Base-by-base conservation (phyloP, 2,113 vertebrate species). In the Oreocharis arfaki region DNA sequence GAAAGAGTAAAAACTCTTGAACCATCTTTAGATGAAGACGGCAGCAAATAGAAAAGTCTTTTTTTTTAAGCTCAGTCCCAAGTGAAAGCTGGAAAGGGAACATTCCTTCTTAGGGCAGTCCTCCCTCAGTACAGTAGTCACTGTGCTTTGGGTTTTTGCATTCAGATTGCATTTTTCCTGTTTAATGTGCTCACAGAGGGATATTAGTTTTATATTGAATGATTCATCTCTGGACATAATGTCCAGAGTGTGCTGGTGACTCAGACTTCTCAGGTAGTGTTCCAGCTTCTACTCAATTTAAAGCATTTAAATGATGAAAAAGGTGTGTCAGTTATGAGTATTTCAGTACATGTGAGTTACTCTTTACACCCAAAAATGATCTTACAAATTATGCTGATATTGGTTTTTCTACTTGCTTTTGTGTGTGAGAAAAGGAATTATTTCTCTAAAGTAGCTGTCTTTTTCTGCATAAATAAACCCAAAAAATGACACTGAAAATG, bases 1-100 rank as follows among this genome's bases (percentile, higher is more conserved):
- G 46, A 91, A 96, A 91, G 69, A 73, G 4, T n/a, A 35, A 89
- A 93, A 94, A 85, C 65, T 69, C 37, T 83, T 86, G 88, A 93
- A 80, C 44, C 20, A 64, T 85, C 9, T 75, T 87, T 57, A 49
- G 70, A 76, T 65, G 50, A 82, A 69, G 67, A 75, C 18, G 59
- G 20, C 3, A 68, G n/a, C 89, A 93, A 96, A 87, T 49, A 82
- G 46, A 16, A 32, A 35, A 35, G 18, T n/a, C 8, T 28, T 53
- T 9, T 53, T 37, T 88, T 87, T 56, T 28, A 67, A 75, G 35
- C 16, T 27, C 42, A n/a, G 35, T 64, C 22, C 63, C 55, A 74
- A 24, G 33, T 28, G 42, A 60, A 91, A 20, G 4, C 18, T 78
- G 42, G 56, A 84, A 70, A 91, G 89, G 10, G 84, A 68, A 33